These are phyloP conservation scores for Trichopria drosophilae DNA, from an alignment of 2,888 invertebrate species.

Conservation along the genomic window DNA sequence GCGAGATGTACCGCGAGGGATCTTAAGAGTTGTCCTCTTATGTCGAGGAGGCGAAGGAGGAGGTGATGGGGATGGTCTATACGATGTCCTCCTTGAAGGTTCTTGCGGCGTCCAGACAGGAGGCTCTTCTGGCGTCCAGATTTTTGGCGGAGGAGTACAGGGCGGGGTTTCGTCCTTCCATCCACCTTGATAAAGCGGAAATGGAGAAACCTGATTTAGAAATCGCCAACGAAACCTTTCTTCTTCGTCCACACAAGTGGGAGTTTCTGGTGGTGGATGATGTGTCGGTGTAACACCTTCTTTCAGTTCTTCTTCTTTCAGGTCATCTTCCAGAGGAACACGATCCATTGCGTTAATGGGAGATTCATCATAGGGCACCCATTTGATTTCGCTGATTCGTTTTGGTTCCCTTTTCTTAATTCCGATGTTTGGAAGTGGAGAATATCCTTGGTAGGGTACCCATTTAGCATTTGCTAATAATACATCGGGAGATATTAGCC, in stretches of 20 bases:
- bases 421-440: slow-evolving; percentile 52
- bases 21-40: slow-evolving; percentile 38
- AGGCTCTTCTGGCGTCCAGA: slow-evolving; percentile 36
- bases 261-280: slow-evolving; percentile 47
- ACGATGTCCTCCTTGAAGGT: slow-evolving; percentile 19
- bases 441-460: slow-evolving; percentile 54
- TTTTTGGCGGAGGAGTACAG: slow-evolving; percentile 42
- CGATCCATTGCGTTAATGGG: too few relatives aligned
- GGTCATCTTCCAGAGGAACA: slow-evolving; percentile 38
- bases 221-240: slow-evolving; percentile 52
- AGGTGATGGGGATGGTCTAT: slow-evolving; percentile 14
- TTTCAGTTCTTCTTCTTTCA: slow-evolving; percentile 40
- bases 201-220: slow-evolving; percentile 52
- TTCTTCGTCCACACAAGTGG: slow-evolving; percentile 48
- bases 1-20: slow-evolving; percentile 38
- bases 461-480: slow-evolving; percentile 50
- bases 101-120: slow-evolving; percentile 49
- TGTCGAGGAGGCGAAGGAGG: slow-evolving; percentile 41
- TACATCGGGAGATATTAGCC: slow-evolving; percentile 53
- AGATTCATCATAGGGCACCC: slow-evolving; percentile 52
- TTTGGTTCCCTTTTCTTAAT: slow-evolving; percentile 52
- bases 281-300: slow-evolving; percentile 49
- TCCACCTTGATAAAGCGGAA: slow-evolving; percentile 55
- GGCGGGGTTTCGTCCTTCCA: slow-evolving; percentile 55
- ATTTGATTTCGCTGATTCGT: slow-evolving; percentile 50